Evolutionary conservation across 2,797 vertebrate species (phyloP), one percentile per base, ranked within the genome.

Genomic region (Alosa sapidissima): DNA sequence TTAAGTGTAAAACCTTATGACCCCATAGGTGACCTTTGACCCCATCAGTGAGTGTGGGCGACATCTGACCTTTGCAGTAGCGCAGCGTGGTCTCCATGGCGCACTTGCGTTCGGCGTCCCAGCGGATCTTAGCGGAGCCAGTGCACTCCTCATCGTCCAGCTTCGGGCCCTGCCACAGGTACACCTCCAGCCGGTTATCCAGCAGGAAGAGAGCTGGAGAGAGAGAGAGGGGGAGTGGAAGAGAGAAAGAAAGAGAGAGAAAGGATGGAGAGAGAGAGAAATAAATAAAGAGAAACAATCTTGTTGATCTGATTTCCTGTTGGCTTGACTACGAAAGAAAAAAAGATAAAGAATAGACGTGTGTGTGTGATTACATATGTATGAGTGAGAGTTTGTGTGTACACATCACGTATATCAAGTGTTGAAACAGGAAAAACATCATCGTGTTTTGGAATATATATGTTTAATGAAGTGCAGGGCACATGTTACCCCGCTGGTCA

Each of bases 151-250:
- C 85, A 82, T 96, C 96, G 0, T 94, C 94, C 0, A 95, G 94
- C 92, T 94, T 91, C 90, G 90, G 91, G 88, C 96, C 96, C 90
- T 96, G 96, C 96, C 96, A 96, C 91, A 96, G 93, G 90, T 96
- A 96, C 88, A 96, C 95, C 92, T 96, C 96, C 94, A 96, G 94
- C 10, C 92, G 95, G 91, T 96, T 96, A 87, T 96, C 96, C 86
- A 96, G 87, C 88, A 96, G 88, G 88, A 96, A 96, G 72, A 96
- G 84, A 4, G 95, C 96, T 96, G 87, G 24, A 83, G 11, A 85
- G 9, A 86, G 5, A 28, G 3, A 41, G 33, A 19, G 33, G 36
- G 1, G 19, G 11, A 19, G 4, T 1, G 13, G 11, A 2, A 36
- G 28, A 36, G 10, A 16, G 28, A 14, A 1, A 41, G 10, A 75